These are phyloP conservation scores for Aviceda subcristata DNA, from an alignment of 2,113 vertebrate genomes.

Conservation along the genomic window DNA sequence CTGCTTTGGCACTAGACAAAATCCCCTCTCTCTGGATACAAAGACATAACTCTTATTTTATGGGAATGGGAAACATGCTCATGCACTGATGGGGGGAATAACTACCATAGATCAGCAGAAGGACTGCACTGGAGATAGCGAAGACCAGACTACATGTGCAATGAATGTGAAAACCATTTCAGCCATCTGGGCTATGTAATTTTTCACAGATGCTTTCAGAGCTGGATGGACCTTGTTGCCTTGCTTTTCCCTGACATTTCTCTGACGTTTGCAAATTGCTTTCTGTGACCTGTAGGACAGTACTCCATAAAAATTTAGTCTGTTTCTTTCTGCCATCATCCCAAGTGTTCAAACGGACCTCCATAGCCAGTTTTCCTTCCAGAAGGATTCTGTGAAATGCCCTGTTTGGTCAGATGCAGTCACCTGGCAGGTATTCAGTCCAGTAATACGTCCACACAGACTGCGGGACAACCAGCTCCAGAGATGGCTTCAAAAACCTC, in stretches of 20 bases:
- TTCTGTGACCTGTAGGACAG: neutral
- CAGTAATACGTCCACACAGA: neutral
- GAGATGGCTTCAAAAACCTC: neutral
- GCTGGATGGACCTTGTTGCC: neutral
- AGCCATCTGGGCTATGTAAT: constrained; percentile 17
- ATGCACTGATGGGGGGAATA: constrained; percentile 9
- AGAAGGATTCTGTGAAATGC: neutral
- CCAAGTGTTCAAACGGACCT: neutral
- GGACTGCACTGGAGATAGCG: constrained; percentile 26
- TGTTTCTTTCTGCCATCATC: neutral
- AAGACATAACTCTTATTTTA: constrained; percentile 41
- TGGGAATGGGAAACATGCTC: constrained; percentile 41
- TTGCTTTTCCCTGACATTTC: neutral
- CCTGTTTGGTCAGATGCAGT: neutral
- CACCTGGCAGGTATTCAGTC: neutral
- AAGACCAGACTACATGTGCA: constrained; percentile 40
- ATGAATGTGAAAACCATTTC: constrained; percentile 41
- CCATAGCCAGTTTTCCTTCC: neutral
- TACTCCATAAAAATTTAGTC: neutral
- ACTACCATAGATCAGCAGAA: constrained; percentile 48
- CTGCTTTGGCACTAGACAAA: neutral
- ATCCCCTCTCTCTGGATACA: neutral
- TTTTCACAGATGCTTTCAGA: constrained; percentile 27
- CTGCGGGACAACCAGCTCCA: neutral
- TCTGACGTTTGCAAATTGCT: neutral